A percentile compares a stretch with the other conserved stretches of the same genome.
Evolutionary conservation across 2,113 vertebrate genomes (phyloP).

Genomic region (Solenodon paradoxus): DNA sequence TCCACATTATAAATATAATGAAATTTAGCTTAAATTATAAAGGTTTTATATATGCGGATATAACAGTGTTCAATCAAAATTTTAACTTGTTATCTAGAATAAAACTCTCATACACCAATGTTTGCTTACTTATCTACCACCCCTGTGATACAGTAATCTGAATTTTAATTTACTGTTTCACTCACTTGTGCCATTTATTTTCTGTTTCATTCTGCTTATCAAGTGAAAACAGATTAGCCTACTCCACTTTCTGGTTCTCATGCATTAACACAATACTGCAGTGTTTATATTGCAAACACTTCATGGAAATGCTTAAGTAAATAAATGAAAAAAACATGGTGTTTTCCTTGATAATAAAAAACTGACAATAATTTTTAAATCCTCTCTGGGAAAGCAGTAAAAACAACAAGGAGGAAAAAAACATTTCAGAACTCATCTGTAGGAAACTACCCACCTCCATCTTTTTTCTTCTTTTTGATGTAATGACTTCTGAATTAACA

Average conservation of each 20-base stretch:
- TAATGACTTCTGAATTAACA: constrained; percentile 45
- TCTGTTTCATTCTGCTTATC: constrained; percentile 60
- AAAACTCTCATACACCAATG: background rate
- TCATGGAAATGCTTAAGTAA: constrained; percentile 69
- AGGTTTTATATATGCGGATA: background rate
- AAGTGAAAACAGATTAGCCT: constrained; percentile 66
- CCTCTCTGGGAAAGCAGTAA: constrained; percentile 24
- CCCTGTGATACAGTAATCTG: background rate
- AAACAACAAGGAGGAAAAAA: constrained; percentile 37
- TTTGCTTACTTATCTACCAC: constrained; percentile 13
- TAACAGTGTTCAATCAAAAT: constrained; percentile 5
- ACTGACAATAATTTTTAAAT: constrained; percentile 32
- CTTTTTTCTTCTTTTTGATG: background rate
- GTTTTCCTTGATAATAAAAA: constrained; percentile 55
- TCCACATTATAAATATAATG: background rate
- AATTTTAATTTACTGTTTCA: constrained; percentile 53
- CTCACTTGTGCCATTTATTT: constrained; percentile 37
- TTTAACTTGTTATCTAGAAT: constrained; percentile 4
- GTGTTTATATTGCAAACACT: constrained; percentile 68
- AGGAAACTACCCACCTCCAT: background rate
- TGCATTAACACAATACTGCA: constrained; percentile 63
- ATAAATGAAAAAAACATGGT: constrained; percentile 55
- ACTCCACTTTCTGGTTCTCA: constrained; percentile 64
- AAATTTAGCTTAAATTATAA: constrained; percentile 11
- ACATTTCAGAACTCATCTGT: constrained; percentile 26